Conservation (phyloP, 1,140 invertebrate species). For the Cepaea nemoralis region DNA sequence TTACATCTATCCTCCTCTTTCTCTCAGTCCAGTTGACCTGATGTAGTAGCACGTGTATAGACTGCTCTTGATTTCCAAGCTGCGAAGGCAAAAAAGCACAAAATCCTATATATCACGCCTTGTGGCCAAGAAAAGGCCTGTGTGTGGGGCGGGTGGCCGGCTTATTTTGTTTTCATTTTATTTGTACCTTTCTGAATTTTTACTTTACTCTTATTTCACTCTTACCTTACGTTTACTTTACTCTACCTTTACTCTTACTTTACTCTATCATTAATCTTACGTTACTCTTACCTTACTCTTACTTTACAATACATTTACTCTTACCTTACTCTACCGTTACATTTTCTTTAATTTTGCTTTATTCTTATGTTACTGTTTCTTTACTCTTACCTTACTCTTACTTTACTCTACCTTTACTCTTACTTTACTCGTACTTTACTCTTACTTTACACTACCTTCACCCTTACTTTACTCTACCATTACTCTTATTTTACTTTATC, state of each 20-base stretch:
- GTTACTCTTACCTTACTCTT: background rate
- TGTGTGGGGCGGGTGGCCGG: too few relatives aligned
- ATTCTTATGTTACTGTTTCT: background rate
- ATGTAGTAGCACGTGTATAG: too few relatives aligned
- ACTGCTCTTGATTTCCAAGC: too few relatives aligned
- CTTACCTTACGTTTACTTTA: background rate
- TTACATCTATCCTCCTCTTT: too few relatives aligned
- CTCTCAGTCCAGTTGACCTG: too few relatives aligned
- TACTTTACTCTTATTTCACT: too few relatives aligned
- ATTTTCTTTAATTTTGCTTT: background rate
- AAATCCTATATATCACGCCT: too few relatives aligned
- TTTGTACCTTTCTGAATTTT: too few relatives aligned
- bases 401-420: background rate
- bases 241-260: background rate
- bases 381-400: too few relatives aligned
- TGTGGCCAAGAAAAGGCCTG: too few relatives aligned
- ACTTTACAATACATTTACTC: background rate
- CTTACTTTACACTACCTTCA: background rate
- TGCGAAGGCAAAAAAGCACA: too few relatives aligned
- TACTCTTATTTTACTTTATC: background rate
- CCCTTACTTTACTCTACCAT: background rate
- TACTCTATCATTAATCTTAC: background rate
- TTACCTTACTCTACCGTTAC: background rate
- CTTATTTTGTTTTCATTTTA: too few relatives aligned
- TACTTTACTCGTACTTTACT: background rate